Percentiles rank a stretch among this genome's conserved stretches.
These are phyloP conservation scores for Cisticola juncidis DNA, from an alignment of 2,113 vertebrate species.

Conservation along the genomic window DNA sequence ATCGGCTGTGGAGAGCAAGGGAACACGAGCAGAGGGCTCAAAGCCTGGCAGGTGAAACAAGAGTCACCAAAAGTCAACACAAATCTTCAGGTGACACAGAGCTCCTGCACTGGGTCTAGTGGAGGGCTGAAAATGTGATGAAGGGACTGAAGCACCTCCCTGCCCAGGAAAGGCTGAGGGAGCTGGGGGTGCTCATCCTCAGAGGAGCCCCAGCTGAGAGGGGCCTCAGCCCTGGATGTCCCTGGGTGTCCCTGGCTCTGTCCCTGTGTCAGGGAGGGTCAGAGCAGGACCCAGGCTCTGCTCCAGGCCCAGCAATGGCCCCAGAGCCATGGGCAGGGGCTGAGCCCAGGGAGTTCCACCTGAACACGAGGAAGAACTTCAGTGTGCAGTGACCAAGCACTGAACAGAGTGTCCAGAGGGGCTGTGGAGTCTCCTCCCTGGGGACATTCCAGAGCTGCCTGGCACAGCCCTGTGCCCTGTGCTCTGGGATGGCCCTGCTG, in stretches of 20 bases:
- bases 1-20: not conserved
- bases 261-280: not conserved
- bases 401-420: not conserved
- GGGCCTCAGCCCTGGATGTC: not conserved
- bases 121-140: not conserved
- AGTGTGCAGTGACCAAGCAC: not conserved
- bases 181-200: not conserved
- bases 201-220: not conserved
- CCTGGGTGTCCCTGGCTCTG: not conserved
- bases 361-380: not conserved
- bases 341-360: not conserved
- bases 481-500: not conserved
- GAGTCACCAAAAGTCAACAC: not conserved
- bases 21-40: not conserved
- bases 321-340: not conserved
- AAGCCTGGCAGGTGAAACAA: not conserved
- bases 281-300: not conserved
- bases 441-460: not conserved
- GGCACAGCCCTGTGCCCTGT: not conserved
- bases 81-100: not conserved
- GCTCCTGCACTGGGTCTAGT: accelerated
- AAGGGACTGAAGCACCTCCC: not conserved
- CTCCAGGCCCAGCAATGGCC: not conserved
- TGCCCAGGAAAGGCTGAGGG: not conserved
- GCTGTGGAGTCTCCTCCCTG: not conserved